Evolutionary conservation across 2,113 vertebrate species (phyloP).

Genomic region (Setophaga kirtlandii): DNA sequence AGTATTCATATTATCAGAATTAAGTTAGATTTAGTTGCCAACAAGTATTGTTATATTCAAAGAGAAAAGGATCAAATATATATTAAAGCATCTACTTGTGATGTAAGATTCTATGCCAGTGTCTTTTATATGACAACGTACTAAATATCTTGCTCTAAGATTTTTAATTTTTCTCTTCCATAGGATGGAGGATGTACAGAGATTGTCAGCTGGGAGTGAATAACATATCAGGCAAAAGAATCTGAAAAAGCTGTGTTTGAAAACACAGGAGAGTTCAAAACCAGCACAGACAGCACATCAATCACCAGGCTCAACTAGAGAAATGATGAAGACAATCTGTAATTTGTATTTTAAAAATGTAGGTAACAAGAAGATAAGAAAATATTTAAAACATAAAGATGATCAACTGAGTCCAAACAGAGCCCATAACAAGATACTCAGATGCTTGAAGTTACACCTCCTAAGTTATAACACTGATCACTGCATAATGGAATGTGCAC

Average conservation of each 20-base stretch:
- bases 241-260: background rate
- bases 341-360: background rate
- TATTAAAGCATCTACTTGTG: background rate
- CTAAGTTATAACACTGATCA: background rate
- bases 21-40: background rate
- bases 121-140: background rate
- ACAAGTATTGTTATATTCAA: background rate
- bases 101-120: background rate
- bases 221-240: background rate
- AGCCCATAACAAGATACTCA: background rate
- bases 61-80: background rate
- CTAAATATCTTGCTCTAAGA: background rate
- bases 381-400: background rate
- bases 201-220: background rate
- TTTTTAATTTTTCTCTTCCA: background rate
- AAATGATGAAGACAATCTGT: background rate
- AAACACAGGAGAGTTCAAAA: background rate
- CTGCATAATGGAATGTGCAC: background rate
- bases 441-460: background rate
- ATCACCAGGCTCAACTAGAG: background rate
- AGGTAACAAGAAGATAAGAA: background rate
- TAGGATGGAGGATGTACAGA: background rate
- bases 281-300: background rate
- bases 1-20: background rate
- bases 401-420: background rate